Conservation (phyloP, 2,113 vertebrate species). For the Lycaon pictus region DNA sequence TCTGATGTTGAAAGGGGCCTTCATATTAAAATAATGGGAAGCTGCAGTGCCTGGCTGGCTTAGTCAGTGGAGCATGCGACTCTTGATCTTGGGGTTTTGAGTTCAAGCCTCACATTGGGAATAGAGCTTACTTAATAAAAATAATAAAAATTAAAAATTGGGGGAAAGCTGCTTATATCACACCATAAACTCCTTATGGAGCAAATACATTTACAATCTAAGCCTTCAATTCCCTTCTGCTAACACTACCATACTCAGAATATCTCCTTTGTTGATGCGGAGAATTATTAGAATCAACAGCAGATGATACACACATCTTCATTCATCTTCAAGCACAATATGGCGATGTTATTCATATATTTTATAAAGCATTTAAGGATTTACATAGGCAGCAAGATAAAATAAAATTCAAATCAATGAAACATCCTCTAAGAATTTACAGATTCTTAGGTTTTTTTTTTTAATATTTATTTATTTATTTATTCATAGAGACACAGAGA, state of each 20-base stretch:
- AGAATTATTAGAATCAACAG: conserved; percentile 31
- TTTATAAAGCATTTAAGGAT: neutral
- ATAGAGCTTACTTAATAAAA: neutral
- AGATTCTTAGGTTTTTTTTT: neutral
- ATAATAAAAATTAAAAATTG: neutral
- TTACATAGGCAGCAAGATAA: neutral
- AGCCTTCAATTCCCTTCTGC: conserved; percentile 29
- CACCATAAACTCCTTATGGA: neutral
- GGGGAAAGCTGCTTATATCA: neutral
- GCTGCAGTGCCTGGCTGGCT: neutral
- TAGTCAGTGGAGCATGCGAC: neutral
- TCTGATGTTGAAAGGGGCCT: neutral
- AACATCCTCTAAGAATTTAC: neutral
- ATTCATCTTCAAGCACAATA: conserved; percentile 16
- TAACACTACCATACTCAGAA: neutral
- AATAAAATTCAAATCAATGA: neutral
- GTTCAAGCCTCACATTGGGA: neutral
- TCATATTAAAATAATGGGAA: conserved; percentile 53
- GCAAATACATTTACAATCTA: conserved; percentile 36
- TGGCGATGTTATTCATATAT: neutral
- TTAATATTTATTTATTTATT: no score
- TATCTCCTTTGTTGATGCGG: neutral
- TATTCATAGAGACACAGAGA: no score
- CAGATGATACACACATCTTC: neutral
- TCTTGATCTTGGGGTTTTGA: neutral